A percentile compares a stretch with the other conserved stretches of the same genome.
These are phyloP conservation scores for Tortrix viridana DNA, from an alignment of 2,888 invertebrate species.

Conservation along the genomic window DNA sequence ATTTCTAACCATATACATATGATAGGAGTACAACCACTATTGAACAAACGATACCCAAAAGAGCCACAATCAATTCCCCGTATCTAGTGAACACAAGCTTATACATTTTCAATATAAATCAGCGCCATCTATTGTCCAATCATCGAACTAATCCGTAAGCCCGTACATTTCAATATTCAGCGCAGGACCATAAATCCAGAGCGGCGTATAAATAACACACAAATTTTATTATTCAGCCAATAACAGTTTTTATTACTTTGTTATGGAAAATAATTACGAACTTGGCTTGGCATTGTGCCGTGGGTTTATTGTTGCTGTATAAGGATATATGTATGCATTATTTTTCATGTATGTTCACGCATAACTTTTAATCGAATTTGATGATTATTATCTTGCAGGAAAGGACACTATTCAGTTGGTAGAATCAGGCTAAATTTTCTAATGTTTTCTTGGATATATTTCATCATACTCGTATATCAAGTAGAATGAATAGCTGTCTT, in stretches of 20 bases:
- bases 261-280: slow-evolving; percentile 15
- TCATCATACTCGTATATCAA: no score
- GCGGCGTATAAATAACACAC: slow-evolving; percentile 24
- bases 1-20: no score
- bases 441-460: no score
- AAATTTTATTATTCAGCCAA: slow-evolving; percentile 26
- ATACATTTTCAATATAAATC: background rate
- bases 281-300: slow-evolving; percentile 20
- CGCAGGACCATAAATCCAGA: slow-evolving; percentile 13
- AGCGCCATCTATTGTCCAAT: slow-evolving; percentile 2
- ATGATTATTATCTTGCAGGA: no score
- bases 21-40: no score
- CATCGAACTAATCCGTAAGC: slow-evolving; percentile 12
- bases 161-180: slow-evolving; percentile 15
- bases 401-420: no score
- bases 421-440: no score
- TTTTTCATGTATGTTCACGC: background rate
- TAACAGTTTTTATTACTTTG: slow-evolving; percentile 29
- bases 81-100: no score
- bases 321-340: background rate
- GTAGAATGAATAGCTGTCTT: no score
- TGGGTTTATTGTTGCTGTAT: background rate
- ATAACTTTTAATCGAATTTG: no score
- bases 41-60: no score
- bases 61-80: no score